These are phyloP conservation scores for Helostoma temminkii DNA, from an alignment of 2,797 vertebrate species.

Conservation along the genomic window DNA sequence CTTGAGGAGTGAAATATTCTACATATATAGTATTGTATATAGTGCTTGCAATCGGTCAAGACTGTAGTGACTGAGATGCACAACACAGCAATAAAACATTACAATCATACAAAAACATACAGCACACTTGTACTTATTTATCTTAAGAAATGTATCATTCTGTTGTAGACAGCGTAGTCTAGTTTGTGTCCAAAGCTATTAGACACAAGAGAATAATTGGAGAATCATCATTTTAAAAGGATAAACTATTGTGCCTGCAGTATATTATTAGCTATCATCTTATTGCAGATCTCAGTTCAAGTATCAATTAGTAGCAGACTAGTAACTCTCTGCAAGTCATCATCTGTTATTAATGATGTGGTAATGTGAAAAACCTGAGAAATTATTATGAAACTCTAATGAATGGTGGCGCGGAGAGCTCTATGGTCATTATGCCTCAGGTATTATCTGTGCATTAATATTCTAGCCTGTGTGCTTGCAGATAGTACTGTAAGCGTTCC, in stretches of 20 bases:
- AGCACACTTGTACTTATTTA: too few relatives aligned
- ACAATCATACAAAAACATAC: too few relatives aligned
- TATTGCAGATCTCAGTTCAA: neutral
- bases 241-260: neutral
- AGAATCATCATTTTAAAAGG: neutral
- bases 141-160: too few relatives aligned
- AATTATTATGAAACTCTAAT: conserved; percentile 7
- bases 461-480: conserved; percentile 32
- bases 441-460: conserved; percentile 41
- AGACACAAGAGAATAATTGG: too few relatives aligned
- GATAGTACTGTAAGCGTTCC: conserved; percentile 31
- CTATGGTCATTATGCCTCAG: conserved; percentile 5
- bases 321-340: conserved; percentile 9
- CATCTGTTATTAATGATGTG: conserved; percentile 15
- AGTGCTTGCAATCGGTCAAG: too few relatives aligned
- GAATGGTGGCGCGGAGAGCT: neutral
- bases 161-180: too few relatives aligned
- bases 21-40: too few relatives aligned
- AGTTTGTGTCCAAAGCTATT: too few relatives aligned
- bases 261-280: neutral
- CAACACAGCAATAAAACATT: too few relatives aligned
- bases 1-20: too few relatives aligned
- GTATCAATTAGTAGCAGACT: neutral
- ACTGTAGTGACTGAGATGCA: too few relatives aligned
- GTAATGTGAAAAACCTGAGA: neutral